phyloP scores from a whole-genome alignment of 2,113 vertebrate genomes.

The Indri indri region DNA sequence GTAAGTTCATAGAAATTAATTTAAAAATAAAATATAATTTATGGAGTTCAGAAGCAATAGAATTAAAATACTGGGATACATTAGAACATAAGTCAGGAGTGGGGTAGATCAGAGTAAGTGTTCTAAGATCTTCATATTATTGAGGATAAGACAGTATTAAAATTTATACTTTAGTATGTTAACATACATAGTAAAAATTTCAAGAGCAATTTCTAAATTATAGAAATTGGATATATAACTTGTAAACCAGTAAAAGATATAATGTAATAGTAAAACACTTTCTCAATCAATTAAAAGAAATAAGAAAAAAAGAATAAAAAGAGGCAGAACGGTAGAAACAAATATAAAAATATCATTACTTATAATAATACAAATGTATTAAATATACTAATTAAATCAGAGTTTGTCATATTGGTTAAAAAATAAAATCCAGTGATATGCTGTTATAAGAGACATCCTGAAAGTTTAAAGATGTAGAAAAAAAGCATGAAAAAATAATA shows the following conservation, averaged over 20 bases:
- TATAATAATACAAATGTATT: neutral
- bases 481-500: neutral
- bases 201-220: neutral
- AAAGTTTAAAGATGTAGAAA: neutral
- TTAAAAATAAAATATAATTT: slow-evolving; percentile 23
- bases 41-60: neutral
- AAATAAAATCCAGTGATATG: neutral
- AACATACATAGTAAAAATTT: neutral
- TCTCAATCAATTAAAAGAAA: neutral
- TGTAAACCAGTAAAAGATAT: neutral
- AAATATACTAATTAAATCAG: neutral
- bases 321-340: neutral
- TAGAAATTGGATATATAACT: neutral
- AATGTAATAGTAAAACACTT: neutral
- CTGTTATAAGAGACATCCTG: neutral
- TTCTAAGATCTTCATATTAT: neutral
- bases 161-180: neutral
- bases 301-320: neutral
- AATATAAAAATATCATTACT: slow-evolving; percentile 4
- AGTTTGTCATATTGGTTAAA: neutral
- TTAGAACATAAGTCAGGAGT: neutral
- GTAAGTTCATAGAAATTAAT: neutral
- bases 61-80: neutral
- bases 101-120: neutral
- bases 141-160: neutral